Percentiles rank a stretch among this genome's conserved stretches.
Evolutionary conservation across 2,797 vertebrate species (phyloP).

Genomic region (Erethizon dorsatum): DNA sequence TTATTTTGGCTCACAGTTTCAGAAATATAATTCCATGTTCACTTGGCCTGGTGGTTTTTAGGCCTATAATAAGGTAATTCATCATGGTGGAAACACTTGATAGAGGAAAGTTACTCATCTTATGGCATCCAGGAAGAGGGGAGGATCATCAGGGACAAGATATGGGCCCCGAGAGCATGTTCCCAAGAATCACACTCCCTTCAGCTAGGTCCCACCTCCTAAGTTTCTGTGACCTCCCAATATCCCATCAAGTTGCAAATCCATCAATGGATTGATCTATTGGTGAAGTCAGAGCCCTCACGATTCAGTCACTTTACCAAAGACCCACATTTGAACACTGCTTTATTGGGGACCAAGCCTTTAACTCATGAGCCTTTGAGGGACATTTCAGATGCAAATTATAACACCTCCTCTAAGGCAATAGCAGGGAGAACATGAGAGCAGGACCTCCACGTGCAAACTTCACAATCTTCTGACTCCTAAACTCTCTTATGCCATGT

Average conservation of each 20-base stretch:
- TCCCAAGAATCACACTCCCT: background rate
- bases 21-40: background rate
- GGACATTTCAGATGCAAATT: background rate
- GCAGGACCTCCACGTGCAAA: background rate
- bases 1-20: background rate
- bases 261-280: background rate
- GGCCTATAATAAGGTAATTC: background rate
- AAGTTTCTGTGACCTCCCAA: background rate
- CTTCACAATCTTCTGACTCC: background rate
- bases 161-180: background rate
- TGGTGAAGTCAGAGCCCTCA: background rate
- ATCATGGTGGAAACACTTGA: background rate
- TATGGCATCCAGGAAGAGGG: background rate
- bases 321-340: background rate
- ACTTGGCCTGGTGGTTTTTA: background rate
- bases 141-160: background rate
- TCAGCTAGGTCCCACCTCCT: background rate
- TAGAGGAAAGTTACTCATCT: background rate
- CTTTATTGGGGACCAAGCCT: background rate
- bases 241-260: background rate
- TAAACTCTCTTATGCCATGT: background rate
- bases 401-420: background rate
- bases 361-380: background rate
- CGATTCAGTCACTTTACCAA: background rate
- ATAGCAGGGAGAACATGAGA: background rate